Conservation (phyloP, 92 coral and sea anemone species). For the Siderastrea radians region DNA sequence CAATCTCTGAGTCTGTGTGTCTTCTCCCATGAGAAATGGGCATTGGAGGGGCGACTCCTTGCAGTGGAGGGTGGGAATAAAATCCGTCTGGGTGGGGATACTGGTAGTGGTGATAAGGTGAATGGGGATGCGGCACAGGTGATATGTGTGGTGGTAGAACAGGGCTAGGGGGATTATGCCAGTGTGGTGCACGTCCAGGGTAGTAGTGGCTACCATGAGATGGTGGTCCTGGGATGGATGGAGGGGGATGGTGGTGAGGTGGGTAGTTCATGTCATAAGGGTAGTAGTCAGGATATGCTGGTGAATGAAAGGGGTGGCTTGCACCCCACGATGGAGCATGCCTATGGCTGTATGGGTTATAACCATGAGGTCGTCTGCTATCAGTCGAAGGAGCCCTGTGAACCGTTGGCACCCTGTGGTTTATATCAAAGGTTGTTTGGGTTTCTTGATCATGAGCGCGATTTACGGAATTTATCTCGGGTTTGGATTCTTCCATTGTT, state of each 20-base stretch:
- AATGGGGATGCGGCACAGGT: slow-evolving; percentile 36
- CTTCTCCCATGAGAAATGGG: slow-evolving; percentile 56
- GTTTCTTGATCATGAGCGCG: slow-evolving; percentile 93
- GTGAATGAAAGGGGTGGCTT: slow-evolving; percentile 63
- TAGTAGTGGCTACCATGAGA: slow-evolving; percentile 73
- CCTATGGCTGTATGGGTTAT: slow-evolving; percentile 42
- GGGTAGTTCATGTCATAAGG: slow-evolving; percentile 78
- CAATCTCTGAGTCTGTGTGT: slow-evolving; percentile 78
- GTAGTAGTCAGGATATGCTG: slow-evolving; percentile 67
- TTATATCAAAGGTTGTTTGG: slow-evolving; percentile 89
- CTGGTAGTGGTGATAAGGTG: slow-evolving; percentile 48
- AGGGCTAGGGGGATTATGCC: slow-evolving; percentile 82
- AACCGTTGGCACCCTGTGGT: slow-evolving; percentile 58
- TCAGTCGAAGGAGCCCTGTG: slow-evolving; percentile 42
- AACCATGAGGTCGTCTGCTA: slow-evolving; percentile 54
- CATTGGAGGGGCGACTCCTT: slow-evolving; percentile 48
- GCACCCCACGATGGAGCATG: slow-evolving; percentile 70
- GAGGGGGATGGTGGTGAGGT: slow-evolving; percentile 68
- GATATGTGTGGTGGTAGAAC: slow-evolving; percentile 66
- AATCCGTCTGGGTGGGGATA: slow-evolving; percentile 67
- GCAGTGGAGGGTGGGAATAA: slow-evolving; percentile 52
- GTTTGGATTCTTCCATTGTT: slow-evolving; percentile 74
- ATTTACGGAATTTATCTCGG: slow-evolving; percentile 57
- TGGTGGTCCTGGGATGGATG: slow-evolving; percentile 52
- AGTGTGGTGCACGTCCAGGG: slow-evolving; percentile 73